Conservation (phyloP, 2,888 invertebrate genomes). For the Gnatocerus cornutus region DNA sequence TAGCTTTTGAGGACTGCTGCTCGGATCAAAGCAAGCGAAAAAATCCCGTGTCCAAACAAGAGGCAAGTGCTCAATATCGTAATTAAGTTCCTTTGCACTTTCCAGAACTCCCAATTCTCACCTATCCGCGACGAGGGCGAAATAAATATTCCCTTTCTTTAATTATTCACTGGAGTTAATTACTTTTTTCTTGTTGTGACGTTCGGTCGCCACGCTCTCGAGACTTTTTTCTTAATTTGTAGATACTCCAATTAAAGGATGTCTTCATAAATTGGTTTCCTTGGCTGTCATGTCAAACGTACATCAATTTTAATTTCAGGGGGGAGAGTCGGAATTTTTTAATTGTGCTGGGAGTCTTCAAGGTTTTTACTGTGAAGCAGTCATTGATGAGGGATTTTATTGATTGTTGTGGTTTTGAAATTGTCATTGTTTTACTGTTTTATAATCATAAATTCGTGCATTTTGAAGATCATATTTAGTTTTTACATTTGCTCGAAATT, state of each 20-base stretch:
- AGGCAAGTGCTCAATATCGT: constrained; percentile 29
- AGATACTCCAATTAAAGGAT: constrained; percentile 64
- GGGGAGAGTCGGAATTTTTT: too few relatives aligned
- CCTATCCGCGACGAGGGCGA: constrained; percentile 35
- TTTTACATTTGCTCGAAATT: too few relatives aligned
- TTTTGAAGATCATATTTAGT: too few relatives aligned
- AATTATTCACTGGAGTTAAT: constrained; percentile 65
- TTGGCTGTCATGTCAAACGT: constrained; percentile 40
- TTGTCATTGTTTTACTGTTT: too few relatives aligned
- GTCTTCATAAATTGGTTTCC: constrained; percentile 62
- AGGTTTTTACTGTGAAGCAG: too few relatives aligned
- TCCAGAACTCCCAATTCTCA: constrained; percentile 26
- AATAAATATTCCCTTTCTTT: constrained; percentile 51
- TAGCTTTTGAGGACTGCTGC: too few relatives aligned
- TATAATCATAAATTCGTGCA: too few relatives aligned
- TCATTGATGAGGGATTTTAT: too few relatives aligned
- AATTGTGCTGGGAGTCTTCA: too few relatives aligned
- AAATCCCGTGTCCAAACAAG: constrained; percentile 31
- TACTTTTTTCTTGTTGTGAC: constrained; percentile 65
- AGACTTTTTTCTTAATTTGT: constrained; percentile 63
- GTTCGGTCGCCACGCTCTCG: constrained; percentile 58
- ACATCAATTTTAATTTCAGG: constrained; percentile 46
- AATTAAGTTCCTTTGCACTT: constrained; percentile 31
- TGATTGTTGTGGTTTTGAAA: too few relatives aligned
- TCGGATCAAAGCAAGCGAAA: constrained; percentile 9